phyloP scores from a whole-genome alignment of 2,797 vertebrate species.

The Prionace glauca region DNA sequence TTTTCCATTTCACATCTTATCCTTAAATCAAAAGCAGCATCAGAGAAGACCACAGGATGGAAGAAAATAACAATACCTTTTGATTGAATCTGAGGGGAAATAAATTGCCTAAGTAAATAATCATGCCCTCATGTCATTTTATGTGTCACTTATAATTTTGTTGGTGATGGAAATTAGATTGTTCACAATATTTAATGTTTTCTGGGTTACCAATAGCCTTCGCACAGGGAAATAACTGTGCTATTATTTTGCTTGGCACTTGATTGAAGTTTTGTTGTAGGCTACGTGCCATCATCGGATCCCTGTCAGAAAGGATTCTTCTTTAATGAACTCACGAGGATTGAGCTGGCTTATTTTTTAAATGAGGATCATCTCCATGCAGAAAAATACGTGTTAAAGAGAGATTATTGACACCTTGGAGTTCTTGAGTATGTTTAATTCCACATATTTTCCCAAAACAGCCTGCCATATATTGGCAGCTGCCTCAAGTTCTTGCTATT shows the following conservation, averaged over 20 bases:
- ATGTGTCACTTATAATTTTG: neutral
- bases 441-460: neutral
- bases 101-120: neutral
- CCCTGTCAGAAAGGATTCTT: neutral
- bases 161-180: neutral
- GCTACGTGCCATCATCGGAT: neutral
- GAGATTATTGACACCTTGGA: neutral
- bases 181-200: constrained; percentile 11
- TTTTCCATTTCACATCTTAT: neutral
- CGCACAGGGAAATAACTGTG: neutral
- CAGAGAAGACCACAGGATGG: too few species aligned
- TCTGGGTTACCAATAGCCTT: neutral
- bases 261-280: constrained; percentile 16
- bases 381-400: neutral
- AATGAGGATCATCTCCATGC: neutral
- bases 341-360: neutral
- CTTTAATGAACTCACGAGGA: neutral
- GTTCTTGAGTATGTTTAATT: neutral
- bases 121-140: neutral
- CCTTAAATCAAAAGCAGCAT: neutral
- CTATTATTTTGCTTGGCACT: constrained; percentile 6
- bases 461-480: neutral
- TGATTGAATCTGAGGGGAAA: neutral
- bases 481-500: neutral
- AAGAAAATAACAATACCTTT: neutral